Percentiles rank a stretch among this genome's conserved stretches.
Conservation (phyloP, 23 tunicate genomes). For the Styela clava region DNA sequence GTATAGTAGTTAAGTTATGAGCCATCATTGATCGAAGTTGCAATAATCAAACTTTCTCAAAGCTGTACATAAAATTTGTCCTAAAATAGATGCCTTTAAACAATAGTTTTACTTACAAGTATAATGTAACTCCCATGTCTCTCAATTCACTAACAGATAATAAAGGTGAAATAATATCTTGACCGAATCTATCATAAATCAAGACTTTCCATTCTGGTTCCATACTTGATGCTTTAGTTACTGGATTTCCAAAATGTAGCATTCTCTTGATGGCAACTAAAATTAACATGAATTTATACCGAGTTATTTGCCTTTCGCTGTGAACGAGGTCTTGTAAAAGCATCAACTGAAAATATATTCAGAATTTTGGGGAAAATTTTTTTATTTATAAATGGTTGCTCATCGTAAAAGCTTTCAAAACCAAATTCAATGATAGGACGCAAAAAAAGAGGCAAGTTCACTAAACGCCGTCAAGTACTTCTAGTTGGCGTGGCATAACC, state of each 20-base stretch:
- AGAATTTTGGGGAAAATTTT: neutral
- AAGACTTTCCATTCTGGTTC: slow-evolving; percentile 98
- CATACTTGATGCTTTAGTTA: slow-evolving; percentile 41
- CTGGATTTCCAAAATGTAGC: slow-evolving; percentile 66
- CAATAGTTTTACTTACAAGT: slow-evolving; percentile 40
- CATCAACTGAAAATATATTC: neutral
- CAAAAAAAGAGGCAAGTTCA: too few relatives aligned
- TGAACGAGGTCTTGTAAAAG: neutral
- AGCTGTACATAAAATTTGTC: too few relatives aligned
- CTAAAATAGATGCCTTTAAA: too few relatives aligned
- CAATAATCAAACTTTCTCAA: too few relatives aligned
- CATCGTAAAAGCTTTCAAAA: neutral
- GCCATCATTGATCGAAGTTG: too few relatives aligned
- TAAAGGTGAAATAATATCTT: slow-evolving; percentile 93
- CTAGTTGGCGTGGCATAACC: too few relatives aligned
- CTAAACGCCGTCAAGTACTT: too few relatives aligned
- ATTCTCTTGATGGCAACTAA: slow-evolving; percentile 68
- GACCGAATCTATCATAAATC: slow-evolving; percentile 90
- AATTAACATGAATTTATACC: neutral
- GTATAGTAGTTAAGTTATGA: too few relatives aligned
- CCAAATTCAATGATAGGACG: too few relatives aligned
- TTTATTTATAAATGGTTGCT: neutral
- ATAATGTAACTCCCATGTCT: slow-evolving; percentile 86
- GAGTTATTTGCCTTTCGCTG: neutral
- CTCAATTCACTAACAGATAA: slow-evolving; percentile 89